Evolutionary conservation across 1,140 invertebrate species (phyloP).

Genomic region (Hormaphis cornu): DNA sequence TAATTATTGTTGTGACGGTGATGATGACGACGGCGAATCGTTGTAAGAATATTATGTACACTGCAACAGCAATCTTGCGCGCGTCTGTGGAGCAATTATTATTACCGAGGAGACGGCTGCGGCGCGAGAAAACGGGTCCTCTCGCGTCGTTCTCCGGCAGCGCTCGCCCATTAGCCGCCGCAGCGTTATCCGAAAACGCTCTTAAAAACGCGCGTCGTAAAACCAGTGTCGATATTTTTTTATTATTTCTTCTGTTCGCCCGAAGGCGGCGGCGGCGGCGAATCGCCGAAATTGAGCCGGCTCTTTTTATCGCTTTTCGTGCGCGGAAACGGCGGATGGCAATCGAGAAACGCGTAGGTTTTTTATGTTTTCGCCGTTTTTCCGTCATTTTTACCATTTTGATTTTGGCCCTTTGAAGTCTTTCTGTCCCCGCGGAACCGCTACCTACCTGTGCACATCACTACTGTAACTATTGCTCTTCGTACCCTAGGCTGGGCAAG

Average conservation of each 20-base stretch:
- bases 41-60: no score
- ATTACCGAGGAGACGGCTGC: neutral
- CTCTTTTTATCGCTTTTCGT: no score
- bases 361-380: no score
- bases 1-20: neutral
- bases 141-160: neutral
- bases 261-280: no score
- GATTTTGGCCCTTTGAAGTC: no score
- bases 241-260: neutral
- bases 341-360: no score
- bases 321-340: no score
- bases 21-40: conserved; percentile 7
- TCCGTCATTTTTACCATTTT: no score
- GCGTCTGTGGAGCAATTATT: conserved; percentile 14
- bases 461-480: no score
- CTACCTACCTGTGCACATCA: no score
- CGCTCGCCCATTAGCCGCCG: neutral
- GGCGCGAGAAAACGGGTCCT: neutral
- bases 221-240: neutral
- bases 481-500: no score
- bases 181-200: neutral
- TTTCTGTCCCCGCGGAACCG: no score
- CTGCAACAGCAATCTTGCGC: neutral
- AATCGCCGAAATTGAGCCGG: neutral
- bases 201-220: neutral